phyloP scores from a whole-genome alignment of 2,113 vertebrate species.

The Upupa epops region DNA sequence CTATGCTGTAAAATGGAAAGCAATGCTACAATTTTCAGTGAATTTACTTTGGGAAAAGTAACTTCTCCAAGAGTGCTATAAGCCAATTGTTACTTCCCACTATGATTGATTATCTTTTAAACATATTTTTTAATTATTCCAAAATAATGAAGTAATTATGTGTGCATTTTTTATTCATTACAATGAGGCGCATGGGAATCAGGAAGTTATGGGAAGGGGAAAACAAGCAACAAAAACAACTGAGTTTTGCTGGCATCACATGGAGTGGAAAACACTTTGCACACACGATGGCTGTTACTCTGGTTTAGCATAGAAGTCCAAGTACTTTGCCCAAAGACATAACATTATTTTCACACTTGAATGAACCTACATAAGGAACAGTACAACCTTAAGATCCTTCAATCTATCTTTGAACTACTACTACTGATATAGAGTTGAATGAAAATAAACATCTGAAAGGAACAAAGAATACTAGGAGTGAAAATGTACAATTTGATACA shows the following conservation, averaged over 20 bases:
- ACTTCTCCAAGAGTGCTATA: background rate
- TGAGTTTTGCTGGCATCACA: background rate
- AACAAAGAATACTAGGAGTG: background rate
- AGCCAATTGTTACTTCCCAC: slow-evolving; percentile 14
- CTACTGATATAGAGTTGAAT: background rate
- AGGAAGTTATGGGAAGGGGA: background rate
- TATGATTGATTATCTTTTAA: slow-evolving; percentile 40
- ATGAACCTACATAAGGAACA: background rate
- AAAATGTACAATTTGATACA: rapidly evolving
- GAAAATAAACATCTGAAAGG: background rate
- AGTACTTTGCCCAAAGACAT: background rate
- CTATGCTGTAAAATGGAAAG: slow-evolving; percentile 4
- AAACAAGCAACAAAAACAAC: background rate
- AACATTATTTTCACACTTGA: background rate
- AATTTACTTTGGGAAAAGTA: slow-evolving; percentile 41
- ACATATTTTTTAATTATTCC: slow-evolving; percentile 10
- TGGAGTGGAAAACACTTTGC: background rate
- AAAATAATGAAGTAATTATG: slow-evolving; percentile 12
- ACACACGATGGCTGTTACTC: background rate
- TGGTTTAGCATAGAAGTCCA: background rate
- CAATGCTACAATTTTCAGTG: slow-evolving; percentile 28
- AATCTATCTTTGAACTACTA: background rate
- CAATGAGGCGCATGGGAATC: background rate
- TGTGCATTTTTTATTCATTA: background rate
- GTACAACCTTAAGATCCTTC: background rate